Conservation (phyloP, 1,140 invertebrate species). For the Diorhabda sublineata region DNA sequence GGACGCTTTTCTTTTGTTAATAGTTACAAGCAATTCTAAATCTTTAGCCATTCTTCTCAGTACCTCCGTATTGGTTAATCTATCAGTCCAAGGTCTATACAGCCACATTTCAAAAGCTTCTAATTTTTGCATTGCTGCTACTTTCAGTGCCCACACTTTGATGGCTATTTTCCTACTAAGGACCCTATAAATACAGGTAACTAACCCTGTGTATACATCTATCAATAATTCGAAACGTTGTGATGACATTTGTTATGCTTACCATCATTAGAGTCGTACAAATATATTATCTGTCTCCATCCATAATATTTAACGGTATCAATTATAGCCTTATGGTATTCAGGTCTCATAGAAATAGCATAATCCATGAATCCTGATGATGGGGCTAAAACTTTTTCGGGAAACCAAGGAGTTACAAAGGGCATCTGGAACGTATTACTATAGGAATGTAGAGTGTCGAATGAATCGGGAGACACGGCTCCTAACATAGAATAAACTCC, state of each 20-base stretch:
- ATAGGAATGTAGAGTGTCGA: constrained; percentile 91
- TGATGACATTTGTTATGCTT: constrained; percentile 48
- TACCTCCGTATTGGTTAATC: too few relatives aligned
- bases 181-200: too few relatives aligned
- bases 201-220: too few relatives aligned
- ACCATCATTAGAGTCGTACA: constrained; percentile 95
- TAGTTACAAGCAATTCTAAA: too few relatives aligned
- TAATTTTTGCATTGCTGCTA: too few relatives aligned
- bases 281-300: constrained; percentile 90
- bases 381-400: constrained; percentile 80
- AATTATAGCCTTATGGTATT: constrained; percentile 89
- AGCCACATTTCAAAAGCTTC: too few relatives aligned
- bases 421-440: constrained; percentile 96
- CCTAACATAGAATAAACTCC: constrained; percentile 89
- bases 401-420: constrained; percentile 90
- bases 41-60: too few relatives aligned
- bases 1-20: too few relatives aligned
- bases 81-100: too few relatives aligned
- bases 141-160: too few relatives aligned
- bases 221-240: too few relatives aligned
- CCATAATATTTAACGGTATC: constrained; percentile 88
- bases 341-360: constrained; percentile 89
- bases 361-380: constrained; percentile 83
- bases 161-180: too few relatives aligned
- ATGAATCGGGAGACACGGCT: constrained; percentile 85